Evolutionary conservation across 2,888 invertebrate genomes (phyloP), one percentile per base, ranked within the genome.

Genomic region (Tipula unca): DNA sequence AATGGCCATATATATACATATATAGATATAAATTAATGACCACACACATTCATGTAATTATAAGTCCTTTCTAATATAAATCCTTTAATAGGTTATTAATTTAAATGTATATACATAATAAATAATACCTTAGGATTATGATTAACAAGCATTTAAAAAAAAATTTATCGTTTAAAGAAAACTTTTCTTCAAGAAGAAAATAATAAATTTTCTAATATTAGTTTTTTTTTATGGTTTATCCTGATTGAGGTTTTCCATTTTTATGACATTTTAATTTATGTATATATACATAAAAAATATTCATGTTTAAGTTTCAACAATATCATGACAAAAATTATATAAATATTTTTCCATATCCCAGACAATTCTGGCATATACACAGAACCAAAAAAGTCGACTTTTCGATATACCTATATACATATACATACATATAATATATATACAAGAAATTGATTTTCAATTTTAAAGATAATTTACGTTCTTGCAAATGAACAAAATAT

Each of bases 231-330:
- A 69, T 69, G 69, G 69, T 39, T 48, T 69, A 69, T 69, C 69
- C 25, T 20, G 69, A 69, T 69, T 69, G 69, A 69, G 69, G 69
- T 69, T 69, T 69, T 69, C 10, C 25, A 69, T 69, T 69, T 69
- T 69, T 69, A 69, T 69, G 69, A 69, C 69, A 69, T 69, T 69
- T 69, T 69, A 69, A 69, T 69, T 69, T 69, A 69, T 69, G 69
- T 25, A 54, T 17, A 54, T 32, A 32, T 6, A 69, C 25, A 69
- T 25, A 25, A 48, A 69, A 25, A 69, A 69, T 69, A 25, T 69
- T 8, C 69, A 69, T 69, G 69, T 69, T 69, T 69, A 8, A 69
- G 25, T 69, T 69, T 25, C 8, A 48, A 48, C 48, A n/a, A 48
- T 48, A 48, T n/a, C 69, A 69, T 69, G 69, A 25, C 25, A 69